phyloP scores from a whole-genome alignment of 1,140 invertebrate genomes.

The Caerostris extrusa region DNA sequence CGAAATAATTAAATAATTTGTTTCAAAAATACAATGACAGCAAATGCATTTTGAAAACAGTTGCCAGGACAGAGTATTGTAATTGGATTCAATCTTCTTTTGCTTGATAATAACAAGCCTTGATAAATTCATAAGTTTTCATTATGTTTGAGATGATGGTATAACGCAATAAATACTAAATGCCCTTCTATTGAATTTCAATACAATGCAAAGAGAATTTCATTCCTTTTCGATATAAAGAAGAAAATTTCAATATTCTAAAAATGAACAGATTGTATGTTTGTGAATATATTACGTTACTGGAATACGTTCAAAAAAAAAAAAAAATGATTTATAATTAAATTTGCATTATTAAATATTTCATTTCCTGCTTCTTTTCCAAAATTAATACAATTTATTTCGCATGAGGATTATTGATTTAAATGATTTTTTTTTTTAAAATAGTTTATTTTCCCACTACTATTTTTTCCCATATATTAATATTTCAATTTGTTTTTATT shows the following conservation, averaged over 20 bases:
- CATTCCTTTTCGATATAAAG: neutral
- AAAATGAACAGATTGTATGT: no score
- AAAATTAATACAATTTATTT: no score
- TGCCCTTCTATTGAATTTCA: neutral
- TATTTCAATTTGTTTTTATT: no score
- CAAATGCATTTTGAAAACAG: neutral
- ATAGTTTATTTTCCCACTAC: no score
- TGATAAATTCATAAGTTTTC: neutral
- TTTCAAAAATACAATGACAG: neutral
- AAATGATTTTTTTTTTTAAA: no score
- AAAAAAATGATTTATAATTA: no score
- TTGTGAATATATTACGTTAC: no score
- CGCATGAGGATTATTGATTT: no score
- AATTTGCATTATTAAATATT: no score
- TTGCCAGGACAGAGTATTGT: neutral
- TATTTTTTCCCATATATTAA: no score
- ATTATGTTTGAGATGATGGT: neutral
- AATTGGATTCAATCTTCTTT: conserved; percentile 9
- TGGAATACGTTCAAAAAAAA: no score
- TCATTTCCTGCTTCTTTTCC: no score
- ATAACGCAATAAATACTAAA: neutral
- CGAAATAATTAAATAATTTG: conserved; percentile 26
- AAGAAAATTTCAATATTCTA: neutral
- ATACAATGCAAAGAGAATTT: neutral
- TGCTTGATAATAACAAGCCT: neutral